Base-by-base conservation (phyloP, 2,797 vertebrate species). In the Acanthopagrus latus region DNA sequence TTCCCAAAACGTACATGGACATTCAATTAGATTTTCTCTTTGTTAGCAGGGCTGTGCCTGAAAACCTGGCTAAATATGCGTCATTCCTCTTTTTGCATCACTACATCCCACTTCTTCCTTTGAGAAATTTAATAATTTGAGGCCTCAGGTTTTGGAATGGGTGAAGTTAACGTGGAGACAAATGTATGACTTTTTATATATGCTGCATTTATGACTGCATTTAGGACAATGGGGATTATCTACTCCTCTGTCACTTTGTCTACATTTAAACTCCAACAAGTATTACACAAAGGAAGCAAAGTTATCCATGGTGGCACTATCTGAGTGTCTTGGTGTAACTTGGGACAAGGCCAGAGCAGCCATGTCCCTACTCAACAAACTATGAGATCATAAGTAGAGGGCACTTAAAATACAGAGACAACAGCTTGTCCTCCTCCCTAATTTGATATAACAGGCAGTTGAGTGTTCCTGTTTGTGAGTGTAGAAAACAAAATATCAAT, bases 311-410 rank as follows among this genome's bases (percentile, higher is more conserved):
- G 20, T 41, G 47, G 25, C 18, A 75, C 46, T 81, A 70, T 78
- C 57, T 76, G 33, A 72, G 44, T 1, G 29, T 57, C 43, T 64
- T 18, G 21, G 47, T 82, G 48, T 64, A 46, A 71, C 8, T 66
- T 78, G 76, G 65, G 12, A 18, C 16, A 18, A 75, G 16, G 59
- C 65, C 70, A 80, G 57, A 80, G 64, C 52, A 63, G 71, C 20
- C 57, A 66, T 55, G 51, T 56, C 23, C 55, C 27, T 21, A n/a
- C 25, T 83, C 17, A 60, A 48, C 16, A 51, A 54, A 69, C 38
- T 33, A 66, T 66, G 27, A 69, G 59, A n/a, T 59, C 50, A 27
- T 20, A 43, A 14, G 10, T 38, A 65, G 38, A 64, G 25, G 27
- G n/a, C 55, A 66, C 63, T 72, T 60, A 78, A 43, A 71, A 54